A percentile compares a stretch with the other conserved stretches of the same genome.
These are phyloP conservation scores for Siphamia tubifer DNA, from an alignment of 2,113 vertebrate species.

Conservation along the genomic window DNA sequence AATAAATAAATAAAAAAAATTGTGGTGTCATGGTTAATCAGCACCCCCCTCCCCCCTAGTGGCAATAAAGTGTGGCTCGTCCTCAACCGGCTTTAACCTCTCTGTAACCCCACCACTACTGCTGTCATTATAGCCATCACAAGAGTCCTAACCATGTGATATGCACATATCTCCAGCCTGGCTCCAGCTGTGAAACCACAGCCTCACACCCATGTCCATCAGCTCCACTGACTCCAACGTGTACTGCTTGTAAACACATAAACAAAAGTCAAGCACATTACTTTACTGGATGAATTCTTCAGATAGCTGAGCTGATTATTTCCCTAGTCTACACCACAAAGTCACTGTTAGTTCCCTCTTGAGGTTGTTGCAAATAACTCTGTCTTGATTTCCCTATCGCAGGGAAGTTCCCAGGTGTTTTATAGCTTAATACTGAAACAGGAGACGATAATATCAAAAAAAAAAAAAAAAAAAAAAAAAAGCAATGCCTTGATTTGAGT, in stretches of 20 bases:
- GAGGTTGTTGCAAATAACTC: neutral
- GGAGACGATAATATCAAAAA: constrained; percentile 4
- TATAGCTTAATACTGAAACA: constrained; percentile 10
- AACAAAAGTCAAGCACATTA: constrained; percentile 28
- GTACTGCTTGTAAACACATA: constrained; percentile 46
- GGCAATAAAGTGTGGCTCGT: constrained; percentile 37
- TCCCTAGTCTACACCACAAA: constrained; percentile 17
- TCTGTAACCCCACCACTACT: constrained; percentile 39
- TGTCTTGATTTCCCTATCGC: constrained; percentile 14
- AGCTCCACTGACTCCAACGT: constrained; percentile 13
- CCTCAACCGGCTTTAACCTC: constrained; percentile 30
- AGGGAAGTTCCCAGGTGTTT: constrained; percentile 52
- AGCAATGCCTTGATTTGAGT: neutral
- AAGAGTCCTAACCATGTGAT: constrained; percentile 48
- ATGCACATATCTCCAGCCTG: constrained; percentile 31
- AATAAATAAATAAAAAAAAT: constrained; percentile 11
- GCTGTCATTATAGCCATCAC: constrained; percentile 41
- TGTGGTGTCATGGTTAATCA: constrained; percentile 23
- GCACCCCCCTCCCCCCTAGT: neutral
- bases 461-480: constrained; percentile 30
- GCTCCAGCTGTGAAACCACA: constrained; percentile 45
- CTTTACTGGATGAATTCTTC: constrained; percentile 42
- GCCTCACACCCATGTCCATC: constrained; percentile 46
- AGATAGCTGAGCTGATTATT: constrained; percentile 30
- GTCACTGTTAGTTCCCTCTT: constrained; percentile 38